Percentiles rank a stretch among this genome's conserved stretches.
Evolutionary conservation across 2,888 invertebrate species (phyloP).

Genomic region (Brenthis hecate): DNA sequence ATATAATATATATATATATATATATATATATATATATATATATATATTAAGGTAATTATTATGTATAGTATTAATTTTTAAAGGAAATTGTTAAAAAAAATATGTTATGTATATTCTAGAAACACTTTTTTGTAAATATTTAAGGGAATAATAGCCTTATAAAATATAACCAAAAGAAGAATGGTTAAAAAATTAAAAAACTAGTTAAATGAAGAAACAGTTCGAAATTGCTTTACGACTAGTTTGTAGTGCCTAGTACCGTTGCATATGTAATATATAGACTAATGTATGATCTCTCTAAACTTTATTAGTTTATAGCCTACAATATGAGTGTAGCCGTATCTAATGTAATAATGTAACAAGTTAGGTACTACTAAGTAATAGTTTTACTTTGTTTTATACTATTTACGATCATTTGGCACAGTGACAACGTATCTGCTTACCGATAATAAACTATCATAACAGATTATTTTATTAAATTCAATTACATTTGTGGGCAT

Average conservation of each 20-base stretch:
- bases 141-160: too few relatives aligned
- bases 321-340: slow-evolving; percentile 6
- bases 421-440: background rate
- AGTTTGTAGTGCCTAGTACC: background rate
- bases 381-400: slow-evolving; percentile 10
- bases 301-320: slow-evolving; percentile 17
- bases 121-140: too few relatives aligned
- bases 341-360: slow-evolving; percentile 14
- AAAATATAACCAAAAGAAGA: too few relatives aligned
- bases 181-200: background rate
- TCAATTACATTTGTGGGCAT: too few relatives aligned
- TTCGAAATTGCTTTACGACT: background rate
- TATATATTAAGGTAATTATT: too few relatives aligned
- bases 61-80: too few relatives aligned
- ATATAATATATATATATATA: too few relatives aligned
- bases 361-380: slow-evolving; percentile 15
- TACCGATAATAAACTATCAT: too few relatives aligned
- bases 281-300: slow-evolving; percentile 5
- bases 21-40: too few relatives aligned
- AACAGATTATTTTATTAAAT: too few relatives aligned
- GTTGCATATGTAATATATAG: background rate
- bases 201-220: background rate
- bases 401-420: background rate
- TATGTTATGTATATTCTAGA: too few relatives aligned
- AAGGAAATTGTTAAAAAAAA: too few relatives aligned